Percentiles rank a stretch among this genome's conserved stretches.
These are phyloP conservation scores for Lomographa bimaculata DNA, from an alignment of 2,888 invertebrate species.

Conservation along the genomic window DNA sequence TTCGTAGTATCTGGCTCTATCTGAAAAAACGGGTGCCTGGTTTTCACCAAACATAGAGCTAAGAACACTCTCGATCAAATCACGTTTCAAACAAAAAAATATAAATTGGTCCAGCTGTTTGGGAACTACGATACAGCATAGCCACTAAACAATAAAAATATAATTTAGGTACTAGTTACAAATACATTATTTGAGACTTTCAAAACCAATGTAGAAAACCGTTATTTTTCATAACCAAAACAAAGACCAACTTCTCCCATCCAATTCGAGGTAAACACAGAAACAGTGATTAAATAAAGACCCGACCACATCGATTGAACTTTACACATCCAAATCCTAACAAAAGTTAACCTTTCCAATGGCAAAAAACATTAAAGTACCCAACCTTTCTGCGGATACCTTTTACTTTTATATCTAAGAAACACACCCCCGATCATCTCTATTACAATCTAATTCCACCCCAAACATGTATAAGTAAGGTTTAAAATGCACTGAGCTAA, in stretches of 20 bases:
- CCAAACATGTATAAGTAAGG: conserved; percentile 1
- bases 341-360: conserved; percentile 36
- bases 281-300: conserved; percentile 31
- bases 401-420: conserved; percentile 29
- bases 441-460: conserved; percentile 5
- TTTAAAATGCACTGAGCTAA: conserved; percentile 8
- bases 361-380: conserved; percentile 22
- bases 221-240: neutral
- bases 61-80: too few relatives aligned
- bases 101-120: too few relatives aligned
- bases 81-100: too few relatives aligned
- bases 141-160: too few relatives aligned
- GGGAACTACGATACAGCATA: too few relatives aligned
- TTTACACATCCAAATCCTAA: conserved; percentile 34
- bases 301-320: conserved; percentile 29
- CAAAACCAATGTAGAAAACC: neutral
- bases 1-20: too few relatives aligned
- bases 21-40: too few relatives aligned
- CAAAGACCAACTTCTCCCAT: conserved; percentile 11
- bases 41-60: too few relatives aligned
- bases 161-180: too few relatives aligned
- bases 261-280: conserved; percentile 14
- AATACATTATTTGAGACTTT: too few relatives aligned
- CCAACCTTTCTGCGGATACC: conserved; percentile 31
- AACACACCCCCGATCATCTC: conserved; percentile 9